Percentiles rank a stretch among this genome's conserved stretches.
These are phyloP conservation scores for Nematolebias whitei DNA, from an alignment of 2,113 vertebrate species.

Conservation along the genomic window DNA sequence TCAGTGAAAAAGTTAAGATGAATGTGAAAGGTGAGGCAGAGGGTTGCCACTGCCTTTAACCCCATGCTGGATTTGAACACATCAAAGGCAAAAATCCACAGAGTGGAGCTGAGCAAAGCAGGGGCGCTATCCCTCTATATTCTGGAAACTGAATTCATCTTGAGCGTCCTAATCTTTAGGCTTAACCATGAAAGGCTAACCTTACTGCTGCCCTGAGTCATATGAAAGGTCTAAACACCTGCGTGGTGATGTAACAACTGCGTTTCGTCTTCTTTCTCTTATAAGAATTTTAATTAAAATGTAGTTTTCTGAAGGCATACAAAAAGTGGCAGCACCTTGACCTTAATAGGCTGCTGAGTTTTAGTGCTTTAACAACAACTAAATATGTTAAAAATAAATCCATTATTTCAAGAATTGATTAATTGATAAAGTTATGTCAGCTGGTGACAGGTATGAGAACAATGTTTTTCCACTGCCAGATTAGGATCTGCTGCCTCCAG, in stretches of 20 bases:
- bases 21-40: constrained; percentile 67
- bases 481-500: too few relatives aligned
- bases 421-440: neutral
- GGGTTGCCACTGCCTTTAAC: constrained; percentile 65
- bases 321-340: neutral
- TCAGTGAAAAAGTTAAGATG: neutral
- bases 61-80: constrained; percentile 72
- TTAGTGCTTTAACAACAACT: neutral
- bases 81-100: constrained; percentile 73
- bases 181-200: constrained; percentile 72
- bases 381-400: neutral
- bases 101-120: constrained; percentile 40
- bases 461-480: too few relatives aligned
- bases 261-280: constrained; percentile 31
- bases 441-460: too few relatives aligned
- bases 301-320: constrained; percentile 11
- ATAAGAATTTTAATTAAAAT: constrained; percentile 38
- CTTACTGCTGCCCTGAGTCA: constrained; percentile 41
- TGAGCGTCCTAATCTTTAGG: constrained; percentile 71
- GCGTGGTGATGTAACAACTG: constrained; percentile 56
- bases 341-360: neutral
- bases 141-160: constrained; percentile 53
- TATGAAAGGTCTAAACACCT: constrained; percentile 46
- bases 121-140: constrained; percentile 45
- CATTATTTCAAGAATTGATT: neutral